phyloP scores from a whole-genome alignment of 2,888 invertebrate genomes.

The Pteria penguin region DNA sequence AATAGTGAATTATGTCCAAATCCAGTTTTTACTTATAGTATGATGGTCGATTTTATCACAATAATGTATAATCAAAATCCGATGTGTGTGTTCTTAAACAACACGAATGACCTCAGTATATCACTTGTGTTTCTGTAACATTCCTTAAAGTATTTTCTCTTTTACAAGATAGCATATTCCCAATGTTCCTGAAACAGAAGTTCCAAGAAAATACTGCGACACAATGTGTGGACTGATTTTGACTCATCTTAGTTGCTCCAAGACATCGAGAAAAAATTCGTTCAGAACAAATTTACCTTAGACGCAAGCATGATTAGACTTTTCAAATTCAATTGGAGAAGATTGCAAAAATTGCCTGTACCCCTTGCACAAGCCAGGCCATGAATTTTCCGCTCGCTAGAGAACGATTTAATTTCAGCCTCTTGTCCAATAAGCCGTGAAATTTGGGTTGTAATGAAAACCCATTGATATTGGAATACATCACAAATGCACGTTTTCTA shows the following conservation, averaged over 20 bases:
- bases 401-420: slow-evolving; percentile 49
- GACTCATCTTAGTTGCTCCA: slow-evolving; percentile 32
- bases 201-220: too few relatives aligned
- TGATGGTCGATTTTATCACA: too few relatives aligned
- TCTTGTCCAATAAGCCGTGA: slow-evolving; percentile 47
- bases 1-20: too few relatives aligned
- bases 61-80: too few relatives aligned
- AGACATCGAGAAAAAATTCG: slow-evolving; percentile 19
- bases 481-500: slow-evolving; percentile 42
- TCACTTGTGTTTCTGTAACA: too few relatives aligned
- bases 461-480: slow-evolving; percentile 46
- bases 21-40: too few relatives aligned
- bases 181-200: too few relatives aligned
- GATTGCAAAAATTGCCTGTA: slow-evolving; percentile 44
- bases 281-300: slow-evolving; percentile 41
- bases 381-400: slow-evolving; percentile 46
- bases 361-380: slow-evolving; percentile 36
- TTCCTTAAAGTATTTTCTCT: too few relatives aligned
- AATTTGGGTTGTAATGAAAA: slow-evolving; percentile 50
- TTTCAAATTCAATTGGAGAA: slow-evolving; percentile 44
- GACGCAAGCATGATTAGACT: slow-evolving; percentile 38
- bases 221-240: slow-evolving; percentile 16
- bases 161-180: too few relatives aligned
- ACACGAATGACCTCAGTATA: too few relatives aligned
- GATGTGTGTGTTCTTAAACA: too few relatives aligned